Percentiles rank a stretch among this genome's conserved stretches.
Conservation (phyloP, 1,140 invertebrate species). For the Helicoverpa armigera region DNA sequence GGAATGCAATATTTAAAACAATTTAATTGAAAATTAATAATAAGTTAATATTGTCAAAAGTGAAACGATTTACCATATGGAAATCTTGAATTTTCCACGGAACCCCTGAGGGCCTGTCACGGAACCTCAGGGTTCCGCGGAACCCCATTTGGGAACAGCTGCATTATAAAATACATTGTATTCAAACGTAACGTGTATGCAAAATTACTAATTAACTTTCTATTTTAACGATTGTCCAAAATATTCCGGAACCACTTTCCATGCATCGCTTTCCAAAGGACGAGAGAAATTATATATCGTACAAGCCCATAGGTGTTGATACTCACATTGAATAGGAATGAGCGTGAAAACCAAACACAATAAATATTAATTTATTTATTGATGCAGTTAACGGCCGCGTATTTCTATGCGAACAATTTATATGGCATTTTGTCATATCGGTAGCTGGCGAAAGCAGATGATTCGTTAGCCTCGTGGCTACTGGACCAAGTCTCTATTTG, state of each 20-base stretch:
- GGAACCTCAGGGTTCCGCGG: too few species aligned
- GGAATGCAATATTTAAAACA: too few species aligned
- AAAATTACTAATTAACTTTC: conserved; percentile 78
- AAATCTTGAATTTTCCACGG: too few species aligned
- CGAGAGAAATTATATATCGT: conserved; percentile 82
- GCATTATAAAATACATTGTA: conserved; percentile 40
- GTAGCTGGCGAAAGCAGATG: conserved; percentile 37
- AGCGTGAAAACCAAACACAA: conserved; percentile 75
- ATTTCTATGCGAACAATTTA: conserved; percentile 57
- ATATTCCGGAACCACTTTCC: conserved; percentile 82
- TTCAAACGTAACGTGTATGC: conserved; percentile 50
- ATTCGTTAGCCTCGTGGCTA: not conserved
- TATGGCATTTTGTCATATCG: conserved; percentile 50
- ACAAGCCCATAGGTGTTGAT: conserved; percentile 66
- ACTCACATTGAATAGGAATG: conserved; percentile 75
- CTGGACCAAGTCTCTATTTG: not conserved
- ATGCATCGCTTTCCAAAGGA: conserved; percentile 81
- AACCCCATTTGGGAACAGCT: too few species aligned
- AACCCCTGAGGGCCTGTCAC: too few species aligned
- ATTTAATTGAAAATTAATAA: too few species aligned
- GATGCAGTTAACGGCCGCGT: conserved; percentile 53
- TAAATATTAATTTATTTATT: conserved; percentile 81
- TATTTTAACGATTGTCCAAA: conserved; percentile 82
- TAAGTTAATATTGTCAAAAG: too few species aligned
- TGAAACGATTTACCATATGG: too few species aligned